phyloP scores from a whole-genome alignment of 1,140 invertebrate species.

The Trypoxylus dichotomus region DNA sequence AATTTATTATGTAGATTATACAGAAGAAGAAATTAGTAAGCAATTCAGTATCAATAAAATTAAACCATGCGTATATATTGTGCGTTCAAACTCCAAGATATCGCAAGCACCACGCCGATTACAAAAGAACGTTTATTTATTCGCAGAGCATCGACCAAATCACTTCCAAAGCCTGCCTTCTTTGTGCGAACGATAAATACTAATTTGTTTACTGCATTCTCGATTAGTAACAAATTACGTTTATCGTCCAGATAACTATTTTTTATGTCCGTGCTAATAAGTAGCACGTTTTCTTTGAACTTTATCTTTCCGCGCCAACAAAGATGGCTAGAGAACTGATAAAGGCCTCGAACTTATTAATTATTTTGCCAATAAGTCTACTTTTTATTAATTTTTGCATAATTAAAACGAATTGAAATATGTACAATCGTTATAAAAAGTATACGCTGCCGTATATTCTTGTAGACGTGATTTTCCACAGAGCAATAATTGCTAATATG shows the following conservation, averaged over 20 bases:
- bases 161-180: background rate
- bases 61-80: background rate
- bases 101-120: background rate
- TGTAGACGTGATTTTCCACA: too few relatives aligned
- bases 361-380: background rate
- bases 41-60: background rate
- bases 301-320: background rate
- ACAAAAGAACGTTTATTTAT: background rate
- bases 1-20: background rate
- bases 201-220: background rate
- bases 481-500: too few relatives aligned
- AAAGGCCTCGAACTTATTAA: background rate
- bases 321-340: background rate
- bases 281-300: background rate
- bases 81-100: background rate
- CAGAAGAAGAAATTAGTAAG: background rate
- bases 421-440: too few relatives aligned
- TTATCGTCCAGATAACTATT: background rate
- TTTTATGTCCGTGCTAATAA: background rate
- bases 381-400: too few relatives aligned
- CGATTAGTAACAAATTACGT: background rate
- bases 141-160: background rate
- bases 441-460: too few relatives aligned
- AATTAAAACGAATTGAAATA: too few relatives aligned
- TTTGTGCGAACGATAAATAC: background rate